A percentile compares a stretch with the other conserved stretches of the same genome.
Evolutionary conservation across 30 jellyfish, hydroid and myxozoan genomes (phyloP).

Genomic region (Aurelia sp.): DNA sequence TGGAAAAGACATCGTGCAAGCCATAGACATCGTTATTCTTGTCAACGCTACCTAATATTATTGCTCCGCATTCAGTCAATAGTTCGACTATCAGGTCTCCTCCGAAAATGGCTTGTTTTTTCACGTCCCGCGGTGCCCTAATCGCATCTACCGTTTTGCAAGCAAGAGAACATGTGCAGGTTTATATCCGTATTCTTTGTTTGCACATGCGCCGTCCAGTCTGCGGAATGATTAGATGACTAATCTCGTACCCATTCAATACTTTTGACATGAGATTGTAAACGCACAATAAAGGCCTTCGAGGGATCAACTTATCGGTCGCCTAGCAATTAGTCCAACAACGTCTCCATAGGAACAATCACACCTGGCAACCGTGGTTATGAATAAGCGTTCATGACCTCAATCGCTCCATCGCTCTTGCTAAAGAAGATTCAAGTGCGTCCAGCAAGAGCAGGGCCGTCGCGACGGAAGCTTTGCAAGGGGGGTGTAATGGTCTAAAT

Average conservation of each 20-base stretch:
- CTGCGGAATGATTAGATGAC: conserved; percentile 53
- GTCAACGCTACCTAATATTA: neutral
- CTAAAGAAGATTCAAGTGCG: too few relatives aligned
- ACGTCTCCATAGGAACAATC: conserved; percentile 54
- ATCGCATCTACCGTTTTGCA: neutral
- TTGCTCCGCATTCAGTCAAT: neutral
- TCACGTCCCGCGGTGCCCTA: too few relatives aligned
- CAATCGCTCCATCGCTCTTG: neutral
- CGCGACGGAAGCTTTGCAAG: too few relatives aligned
- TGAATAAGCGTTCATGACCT: conserved; percentile 1
- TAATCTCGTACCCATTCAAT: conserved; percentile 41
- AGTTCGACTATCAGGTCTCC: too few relatives aligned
- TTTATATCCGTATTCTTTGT: neutral
- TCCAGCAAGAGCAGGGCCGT: too few relatives aligned
- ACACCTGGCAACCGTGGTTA: conserved; percentile 71
- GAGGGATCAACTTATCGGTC: conserved; percentile 37
- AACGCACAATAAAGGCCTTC: conserved; percentile 45
- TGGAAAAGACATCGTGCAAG: conserved; percentile 24
- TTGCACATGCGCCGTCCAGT: conserved; percentile 45
- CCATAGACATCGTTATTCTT: conserved; percentile 25
- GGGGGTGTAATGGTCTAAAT: too few relatives aligned
- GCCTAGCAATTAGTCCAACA: conserved; percentile 63
- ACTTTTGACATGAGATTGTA: conserved; percentile 31
- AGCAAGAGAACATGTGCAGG: neutral
- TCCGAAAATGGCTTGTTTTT: too few relatives aligned